Base-by-base conservation (phyloP, 1,140 invertebrate genomes). In the Trialeurodes vaporariorum region DNA sequence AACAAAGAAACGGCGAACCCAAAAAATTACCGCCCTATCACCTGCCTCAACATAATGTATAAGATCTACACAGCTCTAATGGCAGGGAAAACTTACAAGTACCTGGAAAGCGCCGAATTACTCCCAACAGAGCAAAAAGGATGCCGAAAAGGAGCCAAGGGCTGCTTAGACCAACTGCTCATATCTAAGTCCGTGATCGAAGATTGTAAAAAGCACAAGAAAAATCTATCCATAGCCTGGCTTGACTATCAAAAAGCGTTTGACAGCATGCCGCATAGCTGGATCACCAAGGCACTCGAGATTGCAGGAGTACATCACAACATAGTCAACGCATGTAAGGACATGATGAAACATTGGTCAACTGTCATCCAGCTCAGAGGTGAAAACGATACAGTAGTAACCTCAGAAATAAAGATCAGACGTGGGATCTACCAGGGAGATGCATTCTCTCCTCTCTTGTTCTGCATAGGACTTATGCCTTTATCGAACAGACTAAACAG, bases 401-500 rank as follows among this genome's bases (percentile, higher is more conserved):
- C 40, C 2, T n/a, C 40, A 1, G 23, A 65, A 2, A 59, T 25
- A 1, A 17, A 61, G 17, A 68, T 62, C 12, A 65, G 22, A 26
- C 61, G 69, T 65, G 69, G 64, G 17, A 65, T 71, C 1, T 70
- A 70, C 59, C 68, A 71, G 63, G 70, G 69, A n/a, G 69, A 70
- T 49, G 26, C 61, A 5, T 27, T 70, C 23, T 67, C 59, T 59
- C 59, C 70, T 2, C 25, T 71, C 1, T 70, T 34, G 65, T 71
- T 71, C 27, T 70, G 70, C 58, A 64, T 64, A 23, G 23, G 25
- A 2, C 26, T 64, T 13, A 64, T 27, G 13, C 63, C 63, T 2
- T 26, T 64, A n/a, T 27, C 25, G 25, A 64, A 27, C 26, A 64
- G 25, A 17, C 24, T 64, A n/a, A 64, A 64, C 26, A n/a, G 2